A percentile compares a stretch with the other conserved stretches of the same genome.
phyloP scores from a whole-genome alignment of 2,888 invertebrate species.

The Andrena bicolor region DNA sequence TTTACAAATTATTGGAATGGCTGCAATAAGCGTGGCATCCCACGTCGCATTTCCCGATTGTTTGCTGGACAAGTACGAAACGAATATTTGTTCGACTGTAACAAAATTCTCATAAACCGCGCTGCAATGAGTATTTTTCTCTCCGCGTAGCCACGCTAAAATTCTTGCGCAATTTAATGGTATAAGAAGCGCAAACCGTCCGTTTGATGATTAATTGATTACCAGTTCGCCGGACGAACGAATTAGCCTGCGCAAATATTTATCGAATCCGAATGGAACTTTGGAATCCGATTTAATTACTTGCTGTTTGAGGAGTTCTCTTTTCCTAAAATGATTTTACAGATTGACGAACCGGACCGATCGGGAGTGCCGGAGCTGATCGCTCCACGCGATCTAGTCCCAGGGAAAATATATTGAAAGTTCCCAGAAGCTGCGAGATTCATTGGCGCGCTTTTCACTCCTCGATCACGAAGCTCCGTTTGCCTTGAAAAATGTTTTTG shows the following conservation, averaged over 20 bases:
- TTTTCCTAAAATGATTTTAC: neutral
- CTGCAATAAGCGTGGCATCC: conserved; percentile 26
- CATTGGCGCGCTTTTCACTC: neutral
- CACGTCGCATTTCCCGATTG: conserved; percentile 3
- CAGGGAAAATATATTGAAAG: neutral
- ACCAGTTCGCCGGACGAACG: neutral
- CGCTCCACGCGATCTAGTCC: no score
- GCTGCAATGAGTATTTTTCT: neutral
- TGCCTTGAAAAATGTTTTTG: conserved; percentile 16
- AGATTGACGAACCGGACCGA: neutral
- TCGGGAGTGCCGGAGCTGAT: no score
- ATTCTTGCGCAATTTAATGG: neutral
- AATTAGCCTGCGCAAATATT: neutral
- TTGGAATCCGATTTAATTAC: neutral
- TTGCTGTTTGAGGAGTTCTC: no score
- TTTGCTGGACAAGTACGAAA: neutral
- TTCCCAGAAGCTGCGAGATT: neutral
- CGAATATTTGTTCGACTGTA: conserved; percentile 14
- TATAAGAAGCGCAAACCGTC: neutral
- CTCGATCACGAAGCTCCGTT: neutral
- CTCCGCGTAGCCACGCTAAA: neutral
- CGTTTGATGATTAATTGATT: neutral
- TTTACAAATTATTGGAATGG: conserved; percentile 46
- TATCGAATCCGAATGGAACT: neutral
- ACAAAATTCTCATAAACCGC: neutral